Percentiles rank a stretch among this genome's conserved stretches.
Evolutionary conservation across 1,140 invertebrate species (phyloP).

Genomic region (Coptotermes formosanus): DNA sequence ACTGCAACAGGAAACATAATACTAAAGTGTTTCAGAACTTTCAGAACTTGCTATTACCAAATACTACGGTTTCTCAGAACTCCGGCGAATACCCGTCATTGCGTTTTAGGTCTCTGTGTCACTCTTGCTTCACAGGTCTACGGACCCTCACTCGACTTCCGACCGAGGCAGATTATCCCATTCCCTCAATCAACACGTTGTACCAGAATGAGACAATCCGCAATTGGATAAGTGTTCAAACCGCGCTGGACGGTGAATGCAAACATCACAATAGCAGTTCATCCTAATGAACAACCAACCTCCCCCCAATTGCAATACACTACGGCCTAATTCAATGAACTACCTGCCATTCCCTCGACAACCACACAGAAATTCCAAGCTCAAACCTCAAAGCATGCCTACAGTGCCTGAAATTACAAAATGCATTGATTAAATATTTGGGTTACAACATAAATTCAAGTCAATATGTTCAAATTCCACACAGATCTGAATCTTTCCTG

Average conservation of each 20-base stretch:
- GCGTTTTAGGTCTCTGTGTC: too few species aligned
- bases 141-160: neutral
- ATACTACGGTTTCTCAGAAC: too few species aligned
- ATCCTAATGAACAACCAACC: neutral
- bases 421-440: neutral
- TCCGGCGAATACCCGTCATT: too few species aligned
- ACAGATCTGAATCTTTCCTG: too few species aligned
- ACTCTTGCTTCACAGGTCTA: too few species aligned
- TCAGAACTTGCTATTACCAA: too few species aligned
- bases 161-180: neutral
- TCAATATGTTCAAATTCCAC: too few species aligned
- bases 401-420: neutral
- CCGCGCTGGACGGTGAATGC: neutral
- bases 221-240: neutral
- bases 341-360: neutral
- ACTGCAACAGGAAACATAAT: too few species aligned
- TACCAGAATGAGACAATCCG: neutral
- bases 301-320: neutral
- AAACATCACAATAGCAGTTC: neutral
- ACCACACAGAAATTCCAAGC: conserved; percentile 7
- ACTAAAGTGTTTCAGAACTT: too few species aligned
- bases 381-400: neutral
- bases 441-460: too few species aligned
- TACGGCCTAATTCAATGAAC: neutral
- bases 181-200: neutral